phyloP scores from a whole-genome alignment of 2,113 vertebrate species.

The Chamaea fasciata region DNA sequence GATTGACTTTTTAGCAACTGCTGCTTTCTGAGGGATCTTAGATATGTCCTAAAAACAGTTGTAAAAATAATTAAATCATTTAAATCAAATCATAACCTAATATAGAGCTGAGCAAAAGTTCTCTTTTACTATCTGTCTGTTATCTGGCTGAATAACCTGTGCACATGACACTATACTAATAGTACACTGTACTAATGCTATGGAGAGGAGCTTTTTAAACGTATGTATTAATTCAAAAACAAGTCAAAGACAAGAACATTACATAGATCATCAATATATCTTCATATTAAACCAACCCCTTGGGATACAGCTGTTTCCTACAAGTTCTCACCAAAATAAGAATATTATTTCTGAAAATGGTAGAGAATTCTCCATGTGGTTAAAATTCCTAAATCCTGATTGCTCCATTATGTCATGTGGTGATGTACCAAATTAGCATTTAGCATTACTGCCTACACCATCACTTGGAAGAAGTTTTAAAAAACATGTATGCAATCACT shows the following conservation, averaged over 20 bases:
- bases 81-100: background rate
- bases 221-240: background rate
- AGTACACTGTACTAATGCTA: background rate
- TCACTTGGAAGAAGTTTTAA: background rate
- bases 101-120: background rate
- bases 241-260: background rate
- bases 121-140: background rate
- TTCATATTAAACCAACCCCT: background rate
- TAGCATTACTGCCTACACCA: background rate
- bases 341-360: background rate
- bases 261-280: background rate
- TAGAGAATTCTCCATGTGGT: background rate
- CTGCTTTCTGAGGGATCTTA: background rate
- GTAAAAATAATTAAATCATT: background rate
- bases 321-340: background rate
- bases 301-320: background rate
- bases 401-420: fast-evolving
- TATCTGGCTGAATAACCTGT: background rate
- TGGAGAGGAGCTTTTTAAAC: background rate
- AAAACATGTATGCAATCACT: background rate
- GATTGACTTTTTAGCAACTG: background rate
- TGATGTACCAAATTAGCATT: background rate
- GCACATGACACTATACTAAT: background rate
- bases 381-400: background rate
- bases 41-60: background rate